A percentile compares a stretch with the other conserved stretches of the same genome.
These are phyloP conservation scores for Engystomops pustulosus DNA, from an alignment of 2,113 vertebrate genomes.

Conservation along the genomic window DNA sequence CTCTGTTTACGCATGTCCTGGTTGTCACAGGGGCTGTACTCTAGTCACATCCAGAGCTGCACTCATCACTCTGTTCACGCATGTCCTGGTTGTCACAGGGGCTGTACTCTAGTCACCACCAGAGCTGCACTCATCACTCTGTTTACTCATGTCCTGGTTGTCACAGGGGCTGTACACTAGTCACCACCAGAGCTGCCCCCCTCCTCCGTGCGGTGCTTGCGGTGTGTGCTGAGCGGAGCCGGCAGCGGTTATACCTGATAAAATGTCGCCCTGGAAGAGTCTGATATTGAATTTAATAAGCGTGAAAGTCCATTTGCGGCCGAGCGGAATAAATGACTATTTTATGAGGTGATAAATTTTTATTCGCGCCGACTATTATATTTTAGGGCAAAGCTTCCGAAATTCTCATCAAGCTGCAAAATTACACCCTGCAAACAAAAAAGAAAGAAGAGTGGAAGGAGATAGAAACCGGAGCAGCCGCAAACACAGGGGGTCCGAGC, in stretches of 20 bases:
- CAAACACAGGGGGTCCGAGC: neutral
- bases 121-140: neutral
- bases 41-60: neutral
- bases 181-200: neutral
- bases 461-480: neutral
- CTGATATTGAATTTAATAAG: conserved; percentile 71
- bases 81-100: too few relatives aligned
- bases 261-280: conserved; percentile 64
- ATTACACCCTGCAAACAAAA: neutral
- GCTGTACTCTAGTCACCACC: neutral
- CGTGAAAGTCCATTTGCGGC: conserved; percentile 54
- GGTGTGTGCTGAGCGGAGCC: neutral
- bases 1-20: neutral
- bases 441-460: too few relatives aligned
- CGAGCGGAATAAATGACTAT: conserved; percentile 57
- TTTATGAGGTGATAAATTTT: conserved; percentile 46
- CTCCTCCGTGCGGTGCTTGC: neutral
- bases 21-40: neutral
- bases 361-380: conserved; percentile 25
- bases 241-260: conserved; percentile 69
- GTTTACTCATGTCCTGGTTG: neutral
- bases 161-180: neutral
- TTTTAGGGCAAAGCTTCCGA: neutral
- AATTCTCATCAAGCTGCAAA: conserved; percentile 30
- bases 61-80: neutral